Evolutionary conservation across 2,888 invertebrate genomes (phyloP).

Genomic region (Cynaeus angustus): DNA sequence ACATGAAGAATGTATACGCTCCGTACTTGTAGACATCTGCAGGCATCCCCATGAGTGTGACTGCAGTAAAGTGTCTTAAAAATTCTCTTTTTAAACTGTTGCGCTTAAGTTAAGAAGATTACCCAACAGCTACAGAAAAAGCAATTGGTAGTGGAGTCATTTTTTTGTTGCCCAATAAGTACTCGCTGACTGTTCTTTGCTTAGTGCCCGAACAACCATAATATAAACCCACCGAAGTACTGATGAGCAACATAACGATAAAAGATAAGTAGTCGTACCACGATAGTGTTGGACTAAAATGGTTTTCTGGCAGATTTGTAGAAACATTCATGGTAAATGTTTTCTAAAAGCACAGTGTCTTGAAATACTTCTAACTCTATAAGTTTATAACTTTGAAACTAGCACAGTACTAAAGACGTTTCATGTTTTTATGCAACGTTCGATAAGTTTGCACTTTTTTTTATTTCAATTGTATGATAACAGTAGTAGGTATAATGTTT

Average conservation of each 20-base stretch:
- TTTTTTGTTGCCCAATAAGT: slow-evolving; percentile 81
- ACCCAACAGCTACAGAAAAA: slow-evolving; percentile 84
- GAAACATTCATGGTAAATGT: too few relatives aligned
- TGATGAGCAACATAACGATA: slow-evolving; percentile 72
- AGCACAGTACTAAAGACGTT: too few relatives aligned
- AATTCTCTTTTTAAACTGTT: background rate
- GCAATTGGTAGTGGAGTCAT: slow-evolving; percentile 85
- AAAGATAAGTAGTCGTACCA: slow-evolving; percentile 76
- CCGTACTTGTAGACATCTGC: slow-evolving; percentile 84
- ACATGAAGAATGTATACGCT: slow-evolving; percentile 75
- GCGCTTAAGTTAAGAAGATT: slow-evolving; percentile 35
- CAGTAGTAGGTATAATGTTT: too few relatives aligned
- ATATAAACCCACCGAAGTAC: slow-evolving; percentile 75
- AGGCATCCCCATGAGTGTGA: slow-evolving; percentile 83
- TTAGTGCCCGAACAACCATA: slow-evolving; percentile 76
- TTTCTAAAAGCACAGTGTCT: too few relatives aligned
- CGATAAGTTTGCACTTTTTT: too few relatives aligned
- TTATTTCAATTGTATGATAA: too few relatives aligned
- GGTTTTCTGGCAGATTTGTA: too few relatives aligned
- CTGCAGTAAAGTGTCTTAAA: slow-evolving; percentile 81
- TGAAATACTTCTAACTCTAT: too few relatives aligned
- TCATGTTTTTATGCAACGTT: too few relatives aligned
- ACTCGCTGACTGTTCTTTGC: slow-evolving; percentile 79
- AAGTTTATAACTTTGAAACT: too few relatives aligned
- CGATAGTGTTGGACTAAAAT: too few relatives aligned